Evolutionary conservation across 2,888 invertebrate species (phyloP).

Genomic region (Hirtodrosophila cameraria): DNA sequence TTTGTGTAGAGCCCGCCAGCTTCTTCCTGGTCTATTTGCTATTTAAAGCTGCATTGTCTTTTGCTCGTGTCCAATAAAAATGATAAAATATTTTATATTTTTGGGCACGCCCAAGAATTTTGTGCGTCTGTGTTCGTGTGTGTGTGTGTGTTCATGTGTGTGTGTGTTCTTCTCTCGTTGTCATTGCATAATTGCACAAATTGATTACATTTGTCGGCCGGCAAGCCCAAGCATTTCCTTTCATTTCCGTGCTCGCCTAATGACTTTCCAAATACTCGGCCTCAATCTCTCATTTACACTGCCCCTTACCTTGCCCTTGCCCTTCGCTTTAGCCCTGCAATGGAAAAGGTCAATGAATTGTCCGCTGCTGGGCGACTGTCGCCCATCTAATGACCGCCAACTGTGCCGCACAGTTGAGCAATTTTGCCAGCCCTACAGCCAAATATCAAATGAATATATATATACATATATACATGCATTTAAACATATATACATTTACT

Average conservation of each 20-base stretch:
- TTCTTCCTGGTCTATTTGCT: conserved; percentile 43
- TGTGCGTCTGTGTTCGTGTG: not conserved
- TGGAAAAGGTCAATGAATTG: conserved; percentile 68
- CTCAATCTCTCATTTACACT: no score
- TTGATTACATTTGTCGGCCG: conserved; percentile 63
- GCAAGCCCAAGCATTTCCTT: conserved; percentile 48
- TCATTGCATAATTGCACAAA: conserved; percentile 74
- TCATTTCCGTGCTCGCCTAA: conserved; percentile 60
- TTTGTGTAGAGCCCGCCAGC: conserved; percentile 17
- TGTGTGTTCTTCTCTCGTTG: conserved; percentile 16
- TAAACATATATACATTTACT: not conserved
- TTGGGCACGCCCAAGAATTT: conserved; percentile 5
- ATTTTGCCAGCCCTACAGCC: conserved; percentile 49
- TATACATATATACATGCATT: not conserved
- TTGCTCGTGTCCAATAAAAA: conserved; percentile 16
- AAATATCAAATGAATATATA: conserved; percentile 21
- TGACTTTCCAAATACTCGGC: conserved; percentile 46
- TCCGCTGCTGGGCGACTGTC: conserved; percentile 38
- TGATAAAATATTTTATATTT: conserved; percentile 34
- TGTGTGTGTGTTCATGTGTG: not conserved
- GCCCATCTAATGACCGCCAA: conserved; percentile 72
- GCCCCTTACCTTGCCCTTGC: not conserved
- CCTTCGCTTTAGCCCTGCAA: not conserved
- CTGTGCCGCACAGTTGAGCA: conserved; percentile 66
- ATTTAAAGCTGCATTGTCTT: conserved; percentile 53